These are phyloP conservation scores for Alcis repandata DNA, from an alignment of 2,888 invertebrate genomes.

Conservation along the genomic window DNA sequence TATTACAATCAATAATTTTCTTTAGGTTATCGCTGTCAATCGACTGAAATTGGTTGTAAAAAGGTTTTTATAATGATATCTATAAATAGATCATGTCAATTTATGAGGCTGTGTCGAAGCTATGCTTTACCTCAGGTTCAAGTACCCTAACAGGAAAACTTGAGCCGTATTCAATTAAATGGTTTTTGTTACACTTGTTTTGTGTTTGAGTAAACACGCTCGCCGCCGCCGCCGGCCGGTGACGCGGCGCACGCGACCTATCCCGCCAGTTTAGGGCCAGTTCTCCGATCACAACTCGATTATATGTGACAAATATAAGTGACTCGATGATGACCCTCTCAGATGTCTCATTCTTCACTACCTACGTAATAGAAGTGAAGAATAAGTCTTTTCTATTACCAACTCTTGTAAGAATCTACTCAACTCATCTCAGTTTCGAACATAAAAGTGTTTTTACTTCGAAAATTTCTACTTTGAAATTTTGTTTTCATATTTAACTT, in stretches of 20 bases:
- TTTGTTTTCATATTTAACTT: too few relatives aligned
- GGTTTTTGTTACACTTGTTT: constrained; percentile 30
- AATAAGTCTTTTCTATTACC: too few relatives aligned
- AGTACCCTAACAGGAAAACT: constrained; percentile 35
- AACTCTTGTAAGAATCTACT: too few relatives aligned
- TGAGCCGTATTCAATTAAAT: constrained; percentile 34
- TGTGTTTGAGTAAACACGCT: constrained; percentile 15
- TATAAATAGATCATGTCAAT: constrained; percentile 6
- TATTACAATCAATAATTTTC: too few relatives aligned
- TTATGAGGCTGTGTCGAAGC: neutral
- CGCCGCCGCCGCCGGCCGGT: constrained; percentile 6
- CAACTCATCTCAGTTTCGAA: too few relatives aligned
- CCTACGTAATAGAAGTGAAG: too few relatives aligned
- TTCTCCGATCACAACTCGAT: neutral
- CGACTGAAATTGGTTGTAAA: neutral
- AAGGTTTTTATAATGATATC: neutral
- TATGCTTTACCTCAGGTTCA: constrained; percentile 7
- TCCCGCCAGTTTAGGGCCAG: constrained; percentile 8
- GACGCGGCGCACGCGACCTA: constrained; percentile 14
- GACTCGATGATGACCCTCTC: too few relatives aligned
- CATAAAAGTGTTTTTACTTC: too few relatives aligned
- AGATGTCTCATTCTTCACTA: too few relatives aligned
- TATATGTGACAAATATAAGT: too few relatives aligned
- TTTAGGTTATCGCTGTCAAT: too few relatives aligned
- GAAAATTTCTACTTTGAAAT: too few relatives aligned